Evolutionary conservation across 2,797 vertebrate genomes (phyloP).

Genomic region (Lithobates pipiens): DNA sequence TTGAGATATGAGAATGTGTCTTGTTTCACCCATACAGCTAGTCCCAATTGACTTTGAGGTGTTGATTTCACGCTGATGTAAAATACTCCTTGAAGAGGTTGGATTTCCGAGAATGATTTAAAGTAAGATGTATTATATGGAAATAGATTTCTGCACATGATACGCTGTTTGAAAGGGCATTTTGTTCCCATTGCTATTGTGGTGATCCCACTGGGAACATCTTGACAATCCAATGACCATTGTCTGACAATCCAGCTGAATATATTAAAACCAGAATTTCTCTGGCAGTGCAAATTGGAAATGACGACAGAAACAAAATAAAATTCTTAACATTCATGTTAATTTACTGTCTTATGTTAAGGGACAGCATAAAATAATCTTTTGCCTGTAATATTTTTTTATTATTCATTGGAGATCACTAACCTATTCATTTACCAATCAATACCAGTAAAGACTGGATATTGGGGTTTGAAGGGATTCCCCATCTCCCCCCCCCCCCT

Average conservation of each 20-base stretch:
- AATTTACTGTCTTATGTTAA: too few species aligned
- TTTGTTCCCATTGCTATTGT: slow-evolving; percentile 22
- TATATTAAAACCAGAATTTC: too few species aligned
- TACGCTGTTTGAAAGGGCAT: slow-evolving; percentile 28
- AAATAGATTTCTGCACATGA: slow-evolving; percentile 45
- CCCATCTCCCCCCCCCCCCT: too few species aligned
- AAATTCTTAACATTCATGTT: background rate
- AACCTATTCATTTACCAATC: too few species aligned
- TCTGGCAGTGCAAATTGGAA: background rate
- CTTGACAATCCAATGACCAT: background rate
- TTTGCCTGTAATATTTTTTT: too few species aligned
- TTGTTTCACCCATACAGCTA: background rate
- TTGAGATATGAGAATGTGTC: slow-evolving; percentile 21
- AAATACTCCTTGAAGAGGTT: slow-evolving; percentile 23
- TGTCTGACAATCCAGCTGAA: background rate
- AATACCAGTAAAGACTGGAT: too few species aligned
- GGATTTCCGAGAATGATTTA: slow-evolving; percentile 33
- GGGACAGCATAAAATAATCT: too few species aligned
- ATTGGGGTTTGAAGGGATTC: too few species aligned
- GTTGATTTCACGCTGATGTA: slow-evolving; percentile 32
- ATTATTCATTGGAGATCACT: too few species aligned
- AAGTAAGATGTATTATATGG: slow-evolving; percentile 13
- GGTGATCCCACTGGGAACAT: background rate
- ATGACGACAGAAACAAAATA: background rate
- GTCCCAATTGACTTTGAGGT: slow-evolving; percentile 38